Percentiles rank a stretch among this genome's conserved stretches.
These are phyloP conservation scores for Trichopria drosophilae DNA, from an alignment of 2,888 invertebrate species.

Conservation along the genomic window DNA sequence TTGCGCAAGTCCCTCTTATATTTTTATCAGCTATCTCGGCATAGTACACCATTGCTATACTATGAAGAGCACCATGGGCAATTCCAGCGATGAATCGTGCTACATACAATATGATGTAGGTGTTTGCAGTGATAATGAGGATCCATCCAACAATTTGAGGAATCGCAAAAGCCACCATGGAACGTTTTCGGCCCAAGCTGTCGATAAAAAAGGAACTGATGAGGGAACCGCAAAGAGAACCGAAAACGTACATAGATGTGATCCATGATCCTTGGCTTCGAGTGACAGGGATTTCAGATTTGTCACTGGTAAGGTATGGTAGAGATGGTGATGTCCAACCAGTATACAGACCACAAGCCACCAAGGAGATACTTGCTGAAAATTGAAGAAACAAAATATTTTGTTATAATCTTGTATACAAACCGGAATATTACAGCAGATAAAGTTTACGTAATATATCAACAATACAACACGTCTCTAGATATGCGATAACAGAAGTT, in stretches of 20 bases:
- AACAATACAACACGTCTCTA: no score
- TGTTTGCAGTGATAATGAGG: slow-evolving; percentile 5
- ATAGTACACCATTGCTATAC: not conserved
- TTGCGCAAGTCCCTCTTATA: not conserved
- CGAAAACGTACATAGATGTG: not conserved
- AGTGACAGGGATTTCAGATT: slow-evolving; percentile 1
- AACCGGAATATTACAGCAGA: no score
- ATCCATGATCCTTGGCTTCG: slow-evolving; percentile 5
- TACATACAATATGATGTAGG: not conserved
- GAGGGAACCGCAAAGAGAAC: not conserved
- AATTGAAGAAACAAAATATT: not conserved
- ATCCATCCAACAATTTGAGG: slow-evolving; percentile 1
- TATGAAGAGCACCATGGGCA: not conserved
- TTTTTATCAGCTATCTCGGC: slow-evolving; percentile 6
- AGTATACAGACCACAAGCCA: not conserved
- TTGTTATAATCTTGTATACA: no score
- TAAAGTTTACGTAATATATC: no score
- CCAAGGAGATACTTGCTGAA: not conserved
- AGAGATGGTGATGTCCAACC: slow-evolving; percentile 3
- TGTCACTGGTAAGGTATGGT: not conserved
- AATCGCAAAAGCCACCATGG: not conserved
- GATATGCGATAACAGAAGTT: no score
- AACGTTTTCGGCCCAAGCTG: slow-evolving; percentile 1
- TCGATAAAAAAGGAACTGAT: slow-evolving; percentile 1
- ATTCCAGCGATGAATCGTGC: slow-evolving; percentile 7